Evolutionary conservation across 2,113 vertebrate genomes (phyloP).

Genomic region (Muntiacus muntjak): DNA sequence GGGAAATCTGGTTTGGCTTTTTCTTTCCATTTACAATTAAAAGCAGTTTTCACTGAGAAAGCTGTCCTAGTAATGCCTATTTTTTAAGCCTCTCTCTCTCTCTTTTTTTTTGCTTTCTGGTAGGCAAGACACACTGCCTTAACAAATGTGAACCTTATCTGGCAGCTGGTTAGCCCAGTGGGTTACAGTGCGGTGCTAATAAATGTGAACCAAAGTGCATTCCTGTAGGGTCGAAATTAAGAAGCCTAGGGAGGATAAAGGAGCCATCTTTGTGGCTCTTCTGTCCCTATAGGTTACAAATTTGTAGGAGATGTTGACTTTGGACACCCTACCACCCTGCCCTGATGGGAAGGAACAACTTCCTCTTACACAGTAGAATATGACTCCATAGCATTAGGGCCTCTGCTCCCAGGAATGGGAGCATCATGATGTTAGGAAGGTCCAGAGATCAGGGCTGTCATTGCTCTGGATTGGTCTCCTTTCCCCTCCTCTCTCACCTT

Average conservation of each 20-base stretch:
- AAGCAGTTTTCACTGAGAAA: background rate
- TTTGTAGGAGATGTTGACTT: background rate
- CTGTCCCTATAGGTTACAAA: background rate
- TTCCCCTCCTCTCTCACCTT: background rate
- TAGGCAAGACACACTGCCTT: background rate
- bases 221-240: background rate
- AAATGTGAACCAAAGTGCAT: background rate
- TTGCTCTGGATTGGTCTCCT: background rate
- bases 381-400: too few relatives aligned
- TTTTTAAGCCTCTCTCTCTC: background rate
- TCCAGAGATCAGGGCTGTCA: background rate
- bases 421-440: background rate
- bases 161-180: background rate
- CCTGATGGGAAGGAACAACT: background rate
- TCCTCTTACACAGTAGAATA: background rate
- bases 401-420: background rate
- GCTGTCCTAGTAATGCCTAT: background rate
- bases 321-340: background rate
- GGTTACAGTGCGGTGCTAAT: background rate
- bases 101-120: background rate
- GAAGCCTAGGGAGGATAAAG: background rate
- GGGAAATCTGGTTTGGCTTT: background rate
- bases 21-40: slow-evolving; percentile 7
- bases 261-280: background rate
- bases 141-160: background rate